These are phyloP conservation scores for Hyposmocoma kahamanoa DNA, from an alignment of 1,140 invertebrate species.

Conservation along the genomic window DNA sequence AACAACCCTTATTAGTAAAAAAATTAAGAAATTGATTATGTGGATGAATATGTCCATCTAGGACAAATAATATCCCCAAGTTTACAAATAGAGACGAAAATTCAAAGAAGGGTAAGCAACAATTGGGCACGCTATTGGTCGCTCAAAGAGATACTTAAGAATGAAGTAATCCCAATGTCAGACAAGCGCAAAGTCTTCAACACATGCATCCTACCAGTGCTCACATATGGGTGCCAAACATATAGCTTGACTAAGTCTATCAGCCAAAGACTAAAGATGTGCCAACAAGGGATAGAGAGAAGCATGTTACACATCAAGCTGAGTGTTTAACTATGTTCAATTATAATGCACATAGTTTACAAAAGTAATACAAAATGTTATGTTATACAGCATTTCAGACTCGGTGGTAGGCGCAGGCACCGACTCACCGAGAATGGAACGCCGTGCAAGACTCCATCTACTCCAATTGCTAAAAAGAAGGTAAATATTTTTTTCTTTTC, in stretches of 20 bases:
- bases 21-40: not conserved
- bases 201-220: too few relatives aligned
- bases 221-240: constrained; percentile 2
- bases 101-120: not conserved
- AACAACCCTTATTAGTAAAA: too few relatives aligned
- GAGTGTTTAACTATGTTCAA: constrained; percentile 3
- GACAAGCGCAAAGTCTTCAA: not conserved
- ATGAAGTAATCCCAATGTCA: not conserved
- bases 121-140: not conserved
- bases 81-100: not conserved
- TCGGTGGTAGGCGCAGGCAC: constrained; percentile 56
- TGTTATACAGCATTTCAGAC: constrained; percentile 51
- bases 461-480: constrained; percentile 58
- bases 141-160: not conserved
- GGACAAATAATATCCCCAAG: not conserved
- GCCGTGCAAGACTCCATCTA: constrained; percentile 48
- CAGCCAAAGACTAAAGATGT: not conserved
- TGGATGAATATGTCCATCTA: not conserved
- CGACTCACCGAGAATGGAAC: constrained; percentile 55
- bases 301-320: constrained; percentile 1
- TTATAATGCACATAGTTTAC: not conserved
- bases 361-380: not conserved
- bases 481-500: too few relatives aligned
- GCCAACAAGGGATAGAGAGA: not conserved
- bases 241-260: not conserved